Conservation (phyloP, 64 coral and sea anemone species). For the Stylophora pistillata region DNA sequence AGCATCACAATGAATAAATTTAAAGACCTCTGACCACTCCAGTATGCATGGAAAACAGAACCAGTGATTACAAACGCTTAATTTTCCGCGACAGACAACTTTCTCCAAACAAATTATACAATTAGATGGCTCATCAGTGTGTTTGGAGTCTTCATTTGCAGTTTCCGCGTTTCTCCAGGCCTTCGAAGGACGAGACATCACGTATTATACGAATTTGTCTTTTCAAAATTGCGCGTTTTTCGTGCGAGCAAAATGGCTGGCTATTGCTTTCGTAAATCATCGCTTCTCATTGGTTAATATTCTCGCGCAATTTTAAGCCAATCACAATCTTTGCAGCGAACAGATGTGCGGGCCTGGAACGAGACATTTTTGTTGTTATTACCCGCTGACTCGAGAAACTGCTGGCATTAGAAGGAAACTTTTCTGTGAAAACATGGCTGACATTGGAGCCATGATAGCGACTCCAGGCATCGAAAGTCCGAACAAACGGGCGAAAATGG, state of each 20-base stretch:
- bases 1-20: constrained; percentile 2
- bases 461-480: constrained; percentile 83
- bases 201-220: constrained; percentile 13
- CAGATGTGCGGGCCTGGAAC: constrained; percentile 60
- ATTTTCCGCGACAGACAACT: constrained; percentile 87
- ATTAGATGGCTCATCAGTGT: constrained; percentile 40
- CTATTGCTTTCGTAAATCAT: constrained; percentile 23
- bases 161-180: background rate
- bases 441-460: constrained; percentile 91
- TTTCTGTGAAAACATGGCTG: constrained; percentile 96
- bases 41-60: constrained; percentile 94
- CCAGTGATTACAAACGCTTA: constrained; percentile 97
- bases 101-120: constrained; percentile 97
- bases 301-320: constrained; percentile 31
- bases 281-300: constrained; percentile 66
- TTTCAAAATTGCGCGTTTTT: constrained; percentile 69
- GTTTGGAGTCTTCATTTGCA: constrained; percentile 2
- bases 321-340: constrained; percentile 32
- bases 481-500: constrained; percentile 98
- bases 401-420: constrained; percentile 85
- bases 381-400: constrained; percentile 89
- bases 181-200: constrained; percentile 18
- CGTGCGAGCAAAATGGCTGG: constrained; percentile 82
- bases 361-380: constrained; percentile 98
- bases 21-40: constrained; percentile 93